These are phyloP conservation scores for Electrophaes corylata DNA, from an alignment of 2,888 invertebrate genomes.

Conservation along the genomic window DNA sequence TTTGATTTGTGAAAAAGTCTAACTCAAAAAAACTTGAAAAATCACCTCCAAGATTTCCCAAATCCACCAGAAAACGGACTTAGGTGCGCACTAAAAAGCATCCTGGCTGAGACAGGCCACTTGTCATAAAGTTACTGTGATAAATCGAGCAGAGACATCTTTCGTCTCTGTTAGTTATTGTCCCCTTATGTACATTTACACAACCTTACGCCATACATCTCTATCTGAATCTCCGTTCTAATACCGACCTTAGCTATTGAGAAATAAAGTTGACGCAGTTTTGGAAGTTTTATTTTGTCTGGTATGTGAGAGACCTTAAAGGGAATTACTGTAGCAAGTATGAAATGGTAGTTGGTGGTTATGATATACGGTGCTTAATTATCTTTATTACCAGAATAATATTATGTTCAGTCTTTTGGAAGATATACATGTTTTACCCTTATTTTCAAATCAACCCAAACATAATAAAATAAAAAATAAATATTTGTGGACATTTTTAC, in stretches of 20 bases:
- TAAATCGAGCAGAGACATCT: slow-evolving; percentile 79
- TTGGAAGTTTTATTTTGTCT: slow-evolving; percentile 12
- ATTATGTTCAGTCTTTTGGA: slow-evolving; percentile 34
- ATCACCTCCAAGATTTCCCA: slow-evolving; percentile 32
- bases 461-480: too few species aligned
- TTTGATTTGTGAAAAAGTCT: too few species aligned
- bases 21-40: not conserved
- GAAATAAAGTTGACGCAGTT: slow-evolving; percentile 17
- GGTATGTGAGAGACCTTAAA: slow-evolving; percentile 42
- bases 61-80: slow-evolving; percentile 38
- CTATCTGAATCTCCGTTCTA: slow-evolving; percentile 7
- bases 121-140: slow-evolving; percentile 79
- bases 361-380: slow-evolving; percentile 75
- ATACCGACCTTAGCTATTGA: slow-evolving; percentile 20
- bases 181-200: slow-evolving; percentile 66
- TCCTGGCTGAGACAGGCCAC: slow-evolving; percentile 76
- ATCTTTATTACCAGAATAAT: slow-evolving; percentile 56
- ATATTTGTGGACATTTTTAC: too few species aligned
- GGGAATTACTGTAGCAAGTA: slow-evolving; percentile 61
- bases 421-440: not conserved
- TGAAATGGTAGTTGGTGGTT: slow-evolving; percentile 66
- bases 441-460: not conserved
- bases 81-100: slow-evolving; percentile 73
- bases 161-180: slow-evolving; percentile 74
- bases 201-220: slow-evolving; percentile 29